Percentiles rank a stretch among this genome's conserved stretches.
These are phyloP conservation scores for Herpetotheres cachinnans DNA, from an alignment of 2,113 vertebrate genomes.

Conservation along the genomic window DNA sequence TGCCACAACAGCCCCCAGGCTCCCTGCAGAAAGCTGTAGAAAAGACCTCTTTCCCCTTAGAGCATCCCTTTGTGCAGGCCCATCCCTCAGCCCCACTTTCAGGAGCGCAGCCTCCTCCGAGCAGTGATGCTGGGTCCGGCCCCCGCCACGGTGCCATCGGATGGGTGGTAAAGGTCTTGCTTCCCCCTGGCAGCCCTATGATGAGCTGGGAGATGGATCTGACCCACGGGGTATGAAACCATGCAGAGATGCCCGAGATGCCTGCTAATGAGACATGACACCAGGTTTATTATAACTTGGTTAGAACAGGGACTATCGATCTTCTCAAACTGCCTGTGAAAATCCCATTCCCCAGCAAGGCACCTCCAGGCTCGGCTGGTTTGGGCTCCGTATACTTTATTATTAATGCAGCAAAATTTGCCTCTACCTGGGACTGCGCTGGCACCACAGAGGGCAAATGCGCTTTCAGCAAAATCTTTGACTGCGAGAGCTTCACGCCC, in stretches of 20 bases:
- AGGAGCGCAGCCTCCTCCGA: background rate
- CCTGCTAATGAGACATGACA: constrained; percentile 15
- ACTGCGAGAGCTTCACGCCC: background rate
- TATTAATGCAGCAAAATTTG: background rate
- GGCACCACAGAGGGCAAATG: background rate
- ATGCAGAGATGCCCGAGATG: background rate
- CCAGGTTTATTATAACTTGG: constrained; percentile 15
- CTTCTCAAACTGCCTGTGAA: constrained; percentile 27
- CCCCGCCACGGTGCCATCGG: fast-evolving
- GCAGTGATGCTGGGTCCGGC: fast-evolving
- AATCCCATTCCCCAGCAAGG: background rate
- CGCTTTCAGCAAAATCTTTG: background rate
- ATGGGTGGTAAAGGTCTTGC: background rate
- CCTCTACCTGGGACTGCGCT: background rate
- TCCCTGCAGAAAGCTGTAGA: background rate
- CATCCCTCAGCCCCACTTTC: background rate
- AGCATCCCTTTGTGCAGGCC: background rate
- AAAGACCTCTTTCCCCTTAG: background rate
- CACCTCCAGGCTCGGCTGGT: background rate
- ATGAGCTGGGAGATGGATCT: background rate
- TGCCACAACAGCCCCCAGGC: background rate
- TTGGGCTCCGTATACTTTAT: background rate
- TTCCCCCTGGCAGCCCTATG: background rate
- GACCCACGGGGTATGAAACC: background rate
- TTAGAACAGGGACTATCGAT: background rate